A percentile compares a stretch with the other conserved stretches of the same genome.
These are phyloP conservation scores for Arenaria interpres DNA, from an alignment of 2,113 vertebrate genomes.

Conservation along the genomic window DNA sequence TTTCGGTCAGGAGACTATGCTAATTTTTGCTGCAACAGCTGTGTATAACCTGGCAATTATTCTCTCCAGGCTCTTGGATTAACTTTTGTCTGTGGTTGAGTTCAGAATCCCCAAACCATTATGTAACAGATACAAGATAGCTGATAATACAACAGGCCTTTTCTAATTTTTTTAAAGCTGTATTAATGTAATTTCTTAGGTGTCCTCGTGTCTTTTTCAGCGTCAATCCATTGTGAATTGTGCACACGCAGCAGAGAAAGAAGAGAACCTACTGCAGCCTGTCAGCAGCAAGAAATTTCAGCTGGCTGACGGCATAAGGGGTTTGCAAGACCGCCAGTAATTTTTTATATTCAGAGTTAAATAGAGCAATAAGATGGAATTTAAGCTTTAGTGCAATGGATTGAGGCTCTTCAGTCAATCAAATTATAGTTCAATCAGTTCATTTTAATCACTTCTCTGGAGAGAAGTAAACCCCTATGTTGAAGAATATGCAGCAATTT, in stretches of 20 bases:
- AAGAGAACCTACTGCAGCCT: neutral
- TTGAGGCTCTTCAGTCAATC: constrained; percentile 76
- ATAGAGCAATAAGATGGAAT: constrained; percentile 71
- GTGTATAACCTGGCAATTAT: neutral
- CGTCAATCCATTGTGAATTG: neutral
- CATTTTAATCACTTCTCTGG: constrained; percentile 83
- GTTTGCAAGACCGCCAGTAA: neutral
- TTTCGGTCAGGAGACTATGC: neutral
- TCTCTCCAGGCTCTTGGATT: neutral
- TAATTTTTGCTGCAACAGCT: constrained; percentile 22
- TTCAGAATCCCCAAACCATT: neutral
- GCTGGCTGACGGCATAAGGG: neutral
- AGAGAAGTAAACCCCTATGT: constrained; percentile 76
- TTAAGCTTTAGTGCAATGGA: constrained; percentile 60
- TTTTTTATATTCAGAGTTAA: constrained; percentile 62
- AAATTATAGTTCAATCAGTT: constrained; percentile 82
- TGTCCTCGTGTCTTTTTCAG: neutral
- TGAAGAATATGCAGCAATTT: constrained; percentile 81
- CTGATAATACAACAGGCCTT: neutral
- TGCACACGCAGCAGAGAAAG: neutral
- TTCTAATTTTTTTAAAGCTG: neutral
- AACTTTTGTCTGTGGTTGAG: neutral
- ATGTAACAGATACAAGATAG: neutral
- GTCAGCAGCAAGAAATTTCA: neutral
- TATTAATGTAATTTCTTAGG: neutral